These are phyloP conservation scores for Chitala chitala DNA, from an alignment of 2,113 vertebrate genomes.

Conservation along the genomic window DNA sequence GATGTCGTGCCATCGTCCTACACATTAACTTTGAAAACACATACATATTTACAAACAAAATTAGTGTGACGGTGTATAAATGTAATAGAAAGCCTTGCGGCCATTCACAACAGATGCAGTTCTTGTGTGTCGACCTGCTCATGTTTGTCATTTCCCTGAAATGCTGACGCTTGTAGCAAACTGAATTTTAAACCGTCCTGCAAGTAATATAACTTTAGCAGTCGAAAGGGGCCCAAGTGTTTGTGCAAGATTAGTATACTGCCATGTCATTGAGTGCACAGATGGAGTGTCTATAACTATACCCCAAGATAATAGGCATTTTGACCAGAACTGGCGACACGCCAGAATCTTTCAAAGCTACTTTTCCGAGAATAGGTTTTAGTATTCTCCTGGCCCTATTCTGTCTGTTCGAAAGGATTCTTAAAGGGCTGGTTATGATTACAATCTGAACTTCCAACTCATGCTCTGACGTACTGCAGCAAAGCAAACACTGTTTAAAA, in stretches of 20 bases:
- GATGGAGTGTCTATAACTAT: not conserved
- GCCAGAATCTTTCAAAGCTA: conserved; percentile 18
- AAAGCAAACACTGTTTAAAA: conserved; percentile 7
- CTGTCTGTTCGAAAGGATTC: not conserved
- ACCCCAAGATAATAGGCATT: conserved; percentile 20
- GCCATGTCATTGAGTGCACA: conserved; percentile 13
- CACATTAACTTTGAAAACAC: too few relatives aligned
- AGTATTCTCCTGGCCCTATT: not conserved
- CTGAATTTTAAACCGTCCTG: conserved; percentile 10
- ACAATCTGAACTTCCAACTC: conserved; percentile 2
- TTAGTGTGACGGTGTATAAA: too few relatives aligned
- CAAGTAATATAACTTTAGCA: conserved; percentile 12
- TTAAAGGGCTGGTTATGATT: not conserved
- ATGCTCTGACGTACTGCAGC: not conserved
- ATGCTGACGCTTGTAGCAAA: conserved; percentile 34
- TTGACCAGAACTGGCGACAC: conserved; percentile 19
- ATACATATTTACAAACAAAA: not conserved
- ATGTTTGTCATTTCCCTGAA: conserved; percentile 39
- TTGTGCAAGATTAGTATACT: conserved; percentile 10
- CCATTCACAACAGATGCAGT: too few relatives aligned
- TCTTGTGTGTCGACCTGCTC: too few relatives aligned
- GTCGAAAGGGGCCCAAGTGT: conserved; percentile 14
- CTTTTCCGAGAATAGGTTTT: conserved; percentile 18
- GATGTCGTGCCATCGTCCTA: too few relatives aligned
- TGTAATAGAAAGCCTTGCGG: too few relatives aligned